Evolutionary conservation across 30 jellyfish, hydroid and myxozoan genomes (phyloP).

Genomic region (Turritopsis rubra): DNA sequence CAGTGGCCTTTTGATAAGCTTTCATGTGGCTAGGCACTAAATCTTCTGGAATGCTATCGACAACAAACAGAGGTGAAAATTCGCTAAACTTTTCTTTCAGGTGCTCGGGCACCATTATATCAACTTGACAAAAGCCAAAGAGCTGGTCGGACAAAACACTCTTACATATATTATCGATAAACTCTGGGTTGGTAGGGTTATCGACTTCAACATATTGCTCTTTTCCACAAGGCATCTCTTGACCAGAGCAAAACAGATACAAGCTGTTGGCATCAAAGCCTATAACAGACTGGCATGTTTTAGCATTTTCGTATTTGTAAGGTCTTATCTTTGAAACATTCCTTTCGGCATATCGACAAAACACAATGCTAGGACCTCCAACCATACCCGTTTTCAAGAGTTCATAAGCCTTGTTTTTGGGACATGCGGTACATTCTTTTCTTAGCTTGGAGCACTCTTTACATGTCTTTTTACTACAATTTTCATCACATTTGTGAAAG

Average conservation of each 20-base stretch:
- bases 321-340: conserved; percentile 23
- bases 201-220: conserved; percentile 24
- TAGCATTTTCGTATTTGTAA: conserved; percentile 2
- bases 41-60: neutral
- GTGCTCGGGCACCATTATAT: neutral
- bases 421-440: neutral
- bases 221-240: conserved; percentile 38
- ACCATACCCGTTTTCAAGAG: conserved; percentile 40
- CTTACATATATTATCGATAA: neutral
- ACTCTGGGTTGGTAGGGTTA: neutral
- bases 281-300: conserved; percentile 6
- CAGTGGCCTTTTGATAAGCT: neutral
- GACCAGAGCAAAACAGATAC: conserved; percentile 31
- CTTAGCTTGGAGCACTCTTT: conserved; percentile 2
- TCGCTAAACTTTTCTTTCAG: neutral
- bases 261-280: conserved; percentile 25
- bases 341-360: conserved; percentile 25
- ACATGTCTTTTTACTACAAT: neutral
- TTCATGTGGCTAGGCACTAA: neutral
- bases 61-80: conserved; percentile 2
- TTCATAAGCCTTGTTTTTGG: neutral
- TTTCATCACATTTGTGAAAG: too few relatives aligned
- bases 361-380: conserved; percentile 18
- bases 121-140: conserved; percentile 6
- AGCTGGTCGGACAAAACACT: neutral